A percentile compares a stretch with the other conserved stretches of the same genome.
Conservation (phyloP, 1,140 invertebrate species). For the Pseudobourletiella spinata region DNA sequence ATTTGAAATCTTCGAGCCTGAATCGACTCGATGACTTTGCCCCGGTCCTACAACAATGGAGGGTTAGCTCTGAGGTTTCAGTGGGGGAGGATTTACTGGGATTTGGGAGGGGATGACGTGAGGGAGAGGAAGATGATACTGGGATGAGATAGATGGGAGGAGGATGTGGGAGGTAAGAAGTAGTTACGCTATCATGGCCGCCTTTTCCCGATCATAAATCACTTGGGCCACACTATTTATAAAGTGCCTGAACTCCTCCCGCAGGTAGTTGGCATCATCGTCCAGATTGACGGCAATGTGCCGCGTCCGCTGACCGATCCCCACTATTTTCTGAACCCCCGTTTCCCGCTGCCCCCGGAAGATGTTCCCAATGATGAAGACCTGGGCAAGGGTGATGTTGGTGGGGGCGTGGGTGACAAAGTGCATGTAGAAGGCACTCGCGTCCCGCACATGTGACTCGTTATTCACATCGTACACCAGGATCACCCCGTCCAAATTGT, state of each 20-base stretch:
- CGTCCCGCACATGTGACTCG: slow-evolving; percentile 25
- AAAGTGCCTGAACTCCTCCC: slow-evolving; percentile 30
- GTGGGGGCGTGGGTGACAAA: slow-evolving; percentile 30
- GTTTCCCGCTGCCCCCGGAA: slow-evolving; percentile 23
- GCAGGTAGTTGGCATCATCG: slow-evolving; percentile 25
- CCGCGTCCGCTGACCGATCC: slow-evolving; percentile 18
- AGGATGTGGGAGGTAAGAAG: not conserved
- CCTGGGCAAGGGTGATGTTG: slow-evolving; percentile 22
- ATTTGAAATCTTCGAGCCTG: not conserved
- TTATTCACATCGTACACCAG: slow-evolving; percentile 31
- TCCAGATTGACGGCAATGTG: slow-evolving; percentile 33
- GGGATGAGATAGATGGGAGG: not conserved
- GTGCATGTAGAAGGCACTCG: slow-evolving; percentile 28
- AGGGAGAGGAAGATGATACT: not conserved
- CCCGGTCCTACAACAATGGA: not conserved
- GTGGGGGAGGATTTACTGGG: not conserved
- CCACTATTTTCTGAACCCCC: slow-evolving; percentile 30
- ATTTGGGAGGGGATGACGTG: not conserved
- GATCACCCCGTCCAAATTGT: slow-evolving; percentile 29
- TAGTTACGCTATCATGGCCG: slow-evolving; percentile 15
- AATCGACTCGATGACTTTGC: not conserved
- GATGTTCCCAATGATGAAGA: slow-evolving; percentile 28
- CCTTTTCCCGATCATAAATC: slow-evolving; percentile 24
- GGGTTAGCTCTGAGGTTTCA: no score
- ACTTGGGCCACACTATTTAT: slow-evolving; percentile 25